Base-by-base conservation (phyloP, 2,888 invertebrate species). In the Epirrhoe tristata region DNA sequence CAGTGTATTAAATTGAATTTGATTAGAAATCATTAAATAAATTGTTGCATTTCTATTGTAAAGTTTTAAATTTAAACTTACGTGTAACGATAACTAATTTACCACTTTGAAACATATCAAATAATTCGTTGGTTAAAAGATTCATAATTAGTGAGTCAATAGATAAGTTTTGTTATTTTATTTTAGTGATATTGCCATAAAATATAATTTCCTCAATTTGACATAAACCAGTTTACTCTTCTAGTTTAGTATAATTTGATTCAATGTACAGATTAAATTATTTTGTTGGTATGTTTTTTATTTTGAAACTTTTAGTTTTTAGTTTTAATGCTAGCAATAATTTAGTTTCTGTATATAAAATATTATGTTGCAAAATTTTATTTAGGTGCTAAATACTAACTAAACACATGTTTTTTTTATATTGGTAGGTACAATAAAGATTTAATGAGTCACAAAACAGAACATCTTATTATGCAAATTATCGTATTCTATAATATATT, bases 251-350 rank as follows among this genome's bases (percentile, higher is more conserved):
- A 77, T 83, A 83, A 77, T 83, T 80, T 77, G 81, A 82, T 82
- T 79, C 77, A 76, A 81, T 93, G 92, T 93, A 93, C 90, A 92
- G 92, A 87, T 80, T 92, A 89, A 90, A 85, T 92, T 91, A 91
- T 91, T 90, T 83, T 85, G 81, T 88, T 85, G 88, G 83, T 85
- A 85, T 87, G 86, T 87, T 84, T 87, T 87, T 84, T 83, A 86
- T 85, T 85, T 83, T 81, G 85, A 48, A 83, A 79, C 80, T 81
- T 81, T 82, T 89, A 89, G 86, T 79, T 79, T 79, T 86, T 92
- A 91, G 87, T 87, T 85, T 24, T 84, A 84, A 81, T 81, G 85
- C 90, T 93, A 92, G 91, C 82, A 79, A 81, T 77, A 79, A 85
- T 83, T 79, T 77, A 82, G 85, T 86, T 84, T 83, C 83, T 92